phyloP scores from a whole-genome alignment of 2,888 invertebrate genomes.

The Pollenia angustigena region DNA sequence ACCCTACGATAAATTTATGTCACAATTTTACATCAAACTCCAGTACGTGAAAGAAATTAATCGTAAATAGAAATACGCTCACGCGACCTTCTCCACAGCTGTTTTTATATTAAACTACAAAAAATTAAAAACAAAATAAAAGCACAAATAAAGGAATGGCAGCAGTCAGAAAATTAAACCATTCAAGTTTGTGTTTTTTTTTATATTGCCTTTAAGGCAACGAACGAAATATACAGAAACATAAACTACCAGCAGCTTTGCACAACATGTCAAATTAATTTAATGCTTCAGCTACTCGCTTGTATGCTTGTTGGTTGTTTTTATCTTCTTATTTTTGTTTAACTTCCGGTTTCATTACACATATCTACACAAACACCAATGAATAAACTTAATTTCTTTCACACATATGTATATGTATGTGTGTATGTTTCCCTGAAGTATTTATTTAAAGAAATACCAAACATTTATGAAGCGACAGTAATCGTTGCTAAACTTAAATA shows the following conservation, averaged over 20 bases:
- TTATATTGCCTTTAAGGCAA: not conserved
- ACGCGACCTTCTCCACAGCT: not conserved
- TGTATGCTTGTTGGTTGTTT: slow-evolving; percentile 76
- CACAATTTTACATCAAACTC: too few relatives aligned
- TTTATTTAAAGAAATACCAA: too few relatives aligned
- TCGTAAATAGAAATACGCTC: not conserved
- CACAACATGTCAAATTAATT: slow-evolving; percentile 78
- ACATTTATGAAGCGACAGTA: too few relatives aligned
- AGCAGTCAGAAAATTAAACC: slow-evolving; percentile 40
- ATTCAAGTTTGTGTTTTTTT: slow-evolving; percentile 22
- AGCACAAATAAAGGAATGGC: slow-evolving; percentile 31
- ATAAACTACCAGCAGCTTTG: slow-evolving; percentile 42
- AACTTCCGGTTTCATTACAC: slow-evolving; percentile 4
- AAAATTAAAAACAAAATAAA: slow-evolving; percentile 66
- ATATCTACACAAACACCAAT: not conserved
- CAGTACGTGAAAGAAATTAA: not conserved
- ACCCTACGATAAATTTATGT: too few relatives aligned
- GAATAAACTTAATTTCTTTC: too few relatives aligned
- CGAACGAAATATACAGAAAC: slow-evolving; percentile 56
- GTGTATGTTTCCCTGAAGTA: too few relatives aligned
- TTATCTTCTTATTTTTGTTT: slow-evolving; percentile 67
- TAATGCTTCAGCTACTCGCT: slow-evolving; percentile 72
- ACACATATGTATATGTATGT: not conserved
- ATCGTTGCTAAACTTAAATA: too few relatives aligned
- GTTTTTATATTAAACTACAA: not conserved